Percentiles rank a stretch among this genome's conserved stretches.
Conservation (phyloP, 23 tunicate species). For the Phallusia fumigata region DNA sequence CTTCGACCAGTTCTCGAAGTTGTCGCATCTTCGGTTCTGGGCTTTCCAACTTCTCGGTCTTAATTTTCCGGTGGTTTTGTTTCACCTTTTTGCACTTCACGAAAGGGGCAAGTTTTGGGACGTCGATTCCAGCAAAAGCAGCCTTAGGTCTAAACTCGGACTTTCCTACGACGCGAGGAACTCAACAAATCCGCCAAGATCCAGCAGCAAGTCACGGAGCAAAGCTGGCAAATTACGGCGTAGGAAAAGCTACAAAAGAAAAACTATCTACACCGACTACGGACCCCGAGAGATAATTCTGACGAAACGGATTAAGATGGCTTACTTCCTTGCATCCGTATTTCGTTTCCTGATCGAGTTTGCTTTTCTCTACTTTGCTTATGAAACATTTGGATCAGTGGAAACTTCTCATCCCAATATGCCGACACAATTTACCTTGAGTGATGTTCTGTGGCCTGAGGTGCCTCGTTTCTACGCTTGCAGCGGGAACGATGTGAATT, state of each 20-base stretch:
- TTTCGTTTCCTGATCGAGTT: conserved; percentile 23
- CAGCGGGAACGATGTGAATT: not conserved
- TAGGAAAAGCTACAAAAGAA: not conserved
- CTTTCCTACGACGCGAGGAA: not conserved
- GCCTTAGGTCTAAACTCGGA: not conserved
- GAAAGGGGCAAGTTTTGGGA: not conserved
- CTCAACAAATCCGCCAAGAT: not conserved
- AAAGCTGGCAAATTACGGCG: not conserved
- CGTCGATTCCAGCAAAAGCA: not conserved
- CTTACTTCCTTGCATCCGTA: conserved; percentile 22
- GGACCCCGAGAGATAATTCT: conserved; percentile 4
- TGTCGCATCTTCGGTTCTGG: conserved; percentile 78
- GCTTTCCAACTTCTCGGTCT: conserved; percentile 56
- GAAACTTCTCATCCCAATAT: not conserved
- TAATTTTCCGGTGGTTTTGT: conserved; percentile 36
- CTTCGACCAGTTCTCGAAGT: conserved; percentile 54
- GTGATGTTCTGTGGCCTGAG: conserved; percentile 1
- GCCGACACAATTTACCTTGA: not conserved
- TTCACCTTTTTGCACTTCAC: conserved; percentile 34
- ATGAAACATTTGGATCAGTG: not conserved
- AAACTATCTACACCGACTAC: conserved; percentile 17
- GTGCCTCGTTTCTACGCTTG: conserved; percentile 36
- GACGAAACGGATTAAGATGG: conserved; percentile 29
- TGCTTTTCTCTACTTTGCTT: conserved; percentile 37
- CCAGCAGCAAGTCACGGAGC: not conserved